A percentile compares a stretch with the other conserved stretches of the same genome.
phyloP scores from a whole-genome alignment of 2,888 invertebrate genomes.

The Sialis lutaria region DNA sequence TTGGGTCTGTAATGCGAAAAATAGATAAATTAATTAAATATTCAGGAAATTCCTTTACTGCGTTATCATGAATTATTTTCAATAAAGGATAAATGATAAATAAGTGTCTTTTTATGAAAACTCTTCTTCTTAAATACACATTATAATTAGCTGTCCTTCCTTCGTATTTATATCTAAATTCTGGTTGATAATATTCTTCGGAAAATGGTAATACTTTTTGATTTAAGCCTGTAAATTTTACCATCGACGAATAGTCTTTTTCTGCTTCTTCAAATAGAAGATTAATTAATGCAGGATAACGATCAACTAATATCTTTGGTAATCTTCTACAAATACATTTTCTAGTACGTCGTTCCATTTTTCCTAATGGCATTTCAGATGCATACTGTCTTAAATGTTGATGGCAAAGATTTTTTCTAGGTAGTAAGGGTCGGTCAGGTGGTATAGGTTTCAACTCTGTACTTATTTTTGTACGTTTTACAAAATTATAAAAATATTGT shows the following conservation, averaged over 20 bases:
- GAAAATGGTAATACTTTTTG: constrained; percentile 40
- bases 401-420: constrained; percentile 16
- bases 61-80: constrained; percentile 34
- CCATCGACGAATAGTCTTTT: constrained; percentile 36
- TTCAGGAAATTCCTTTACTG: constrained; percentile 32
- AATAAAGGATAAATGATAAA: constrained; percentile 45
- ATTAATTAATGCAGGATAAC: constrained; percentile 34
- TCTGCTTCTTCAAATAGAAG: constrained; percentile 36
- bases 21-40: constrained; percentile 33
- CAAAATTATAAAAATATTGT: neutral
- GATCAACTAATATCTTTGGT: constrained; percentile 32
- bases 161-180: constrained; percentile 37
- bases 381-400: constrained; percentile 37
- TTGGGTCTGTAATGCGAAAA: constrained; percentile 27
- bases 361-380: constrained; percentile 36
- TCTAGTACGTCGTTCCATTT: constrained; percentile 43
- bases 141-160: constrained; percentile 43
- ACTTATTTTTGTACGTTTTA: neutral
- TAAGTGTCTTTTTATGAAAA: constrained; percentile 35
- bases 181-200: constrained; percentile 29
- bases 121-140: constrained; percentile 36
- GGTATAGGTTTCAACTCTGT: neutral
- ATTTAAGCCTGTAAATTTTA: constrained; percentile 44
- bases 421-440: constrained; percentile 19
- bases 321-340: constrained; percentile 38